Evolutionary conservation across 2,113 vertebrate genomes (phyloP).

Genomic region (Apodemus speciosus): DNA sequence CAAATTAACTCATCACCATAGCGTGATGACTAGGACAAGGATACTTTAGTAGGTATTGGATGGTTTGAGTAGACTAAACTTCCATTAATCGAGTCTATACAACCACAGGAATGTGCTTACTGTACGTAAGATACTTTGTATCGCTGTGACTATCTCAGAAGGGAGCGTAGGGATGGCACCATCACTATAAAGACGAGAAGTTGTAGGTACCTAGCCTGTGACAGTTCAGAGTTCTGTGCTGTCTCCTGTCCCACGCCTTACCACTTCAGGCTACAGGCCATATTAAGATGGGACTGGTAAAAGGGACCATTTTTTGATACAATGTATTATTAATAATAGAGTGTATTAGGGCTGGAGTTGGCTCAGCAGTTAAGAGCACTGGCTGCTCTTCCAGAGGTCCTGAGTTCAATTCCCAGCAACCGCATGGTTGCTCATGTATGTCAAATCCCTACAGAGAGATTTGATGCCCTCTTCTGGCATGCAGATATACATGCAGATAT

Average conservation of each 20-base stretch:
- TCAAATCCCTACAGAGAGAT: too few species aligned
- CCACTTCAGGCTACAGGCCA: not conserved
- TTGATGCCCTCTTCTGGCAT: too few species aligned
- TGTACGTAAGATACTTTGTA: not conserved
- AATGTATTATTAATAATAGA: not conserved
- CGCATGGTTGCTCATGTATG: too few species aligned
- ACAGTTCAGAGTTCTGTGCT: not conserved
- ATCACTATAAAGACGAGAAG: not conserved
- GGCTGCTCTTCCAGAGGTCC: too few species aligned
- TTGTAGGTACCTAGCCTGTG: rapidly evolving
- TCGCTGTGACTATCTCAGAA: not conserved
- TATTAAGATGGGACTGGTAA: not conserved
- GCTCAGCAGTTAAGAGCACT: too few species aligned
- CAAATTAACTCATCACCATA: not conserved
- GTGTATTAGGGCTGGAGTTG: too few species aligned
- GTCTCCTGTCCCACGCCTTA: not conserved
- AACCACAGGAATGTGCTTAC: not conserved
- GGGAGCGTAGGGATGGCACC: not conserved
- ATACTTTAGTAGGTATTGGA: not conserved
- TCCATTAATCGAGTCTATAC: not conserved
- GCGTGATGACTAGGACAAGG: not conserved
- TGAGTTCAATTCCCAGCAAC: too few species aligned
- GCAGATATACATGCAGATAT: too few species aligned
- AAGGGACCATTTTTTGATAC: slow-evolving; percentile 23
- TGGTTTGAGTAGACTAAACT: not conserved